Evolutionary conservation across 2,113 vertebrate genomes (phyloP).

Genomic region (Phaethon lepturus): DNA sequence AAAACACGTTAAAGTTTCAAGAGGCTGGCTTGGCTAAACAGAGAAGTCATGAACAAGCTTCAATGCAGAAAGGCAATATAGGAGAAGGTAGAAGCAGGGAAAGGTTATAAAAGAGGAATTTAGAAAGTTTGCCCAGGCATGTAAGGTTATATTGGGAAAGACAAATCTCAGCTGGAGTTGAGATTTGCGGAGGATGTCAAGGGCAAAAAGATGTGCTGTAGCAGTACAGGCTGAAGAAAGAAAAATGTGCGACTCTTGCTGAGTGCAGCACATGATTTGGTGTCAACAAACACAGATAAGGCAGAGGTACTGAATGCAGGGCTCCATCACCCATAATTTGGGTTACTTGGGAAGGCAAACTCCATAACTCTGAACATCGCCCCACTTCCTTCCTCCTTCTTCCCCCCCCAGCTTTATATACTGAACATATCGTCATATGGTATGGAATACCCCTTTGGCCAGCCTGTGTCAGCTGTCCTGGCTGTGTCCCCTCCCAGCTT

Average conservation of each 20-base stretch:
- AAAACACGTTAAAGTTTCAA: background rate
- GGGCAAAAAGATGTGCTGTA: background rate
- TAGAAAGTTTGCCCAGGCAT: background rate
- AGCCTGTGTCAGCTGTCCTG: too few species aligned
- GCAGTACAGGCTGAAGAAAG: background rate
- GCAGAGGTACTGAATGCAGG: background rate
- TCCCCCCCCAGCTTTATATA: too few species aligned
- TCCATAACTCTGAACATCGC: too few species aligned
- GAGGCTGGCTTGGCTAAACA: background rate
- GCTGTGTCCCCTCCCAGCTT: too few species aligned
- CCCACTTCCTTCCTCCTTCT: too few species aligned
- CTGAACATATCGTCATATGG: too few species aligned
- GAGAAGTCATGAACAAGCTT: background rate
- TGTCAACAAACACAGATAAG: background rate
- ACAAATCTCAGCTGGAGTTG: background rate
- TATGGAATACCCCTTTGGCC: too few species aligned
- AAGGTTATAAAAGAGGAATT: background rate
- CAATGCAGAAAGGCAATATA: background rate
- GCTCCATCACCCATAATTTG: too few species aligned
- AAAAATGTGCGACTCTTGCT: background rate
- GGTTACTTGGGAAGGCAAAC: too few species aligned
- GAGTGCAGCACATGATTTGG: background rate
- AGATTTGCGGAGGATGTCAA: background rate
- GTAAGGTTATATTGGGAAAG: background rate
- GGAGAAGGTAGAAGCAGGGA: background rate